phyloP scores from a whole-genome alignment of 2,888 invertebrate species.

The Anthophora plumipes region DNA sequence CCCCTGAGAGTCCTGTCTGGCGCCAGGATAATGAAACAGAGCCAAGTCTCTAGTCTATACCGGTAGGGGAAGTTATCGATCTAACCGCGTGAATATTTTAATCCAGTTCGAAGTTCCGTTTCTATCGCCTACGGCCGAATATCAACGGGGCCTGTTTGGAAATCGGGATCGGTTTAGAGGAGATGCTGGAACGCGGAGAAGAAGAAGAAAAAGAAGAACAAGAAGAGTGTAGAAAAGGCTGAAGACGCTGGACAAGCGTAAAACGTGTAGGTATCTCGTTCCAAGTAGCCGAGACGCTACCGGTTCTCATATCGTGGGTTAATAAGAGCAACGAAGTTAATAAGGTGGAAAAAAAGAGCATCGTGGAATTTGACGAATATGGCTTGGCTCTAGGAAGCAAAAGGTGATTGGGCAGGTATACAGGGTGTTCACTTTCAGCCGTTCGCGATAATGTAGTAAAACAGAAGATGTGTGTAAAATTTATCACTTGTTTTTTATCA shows the following conservation, averaged over 20 bases:
- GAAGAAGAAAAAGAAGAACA: not conserved
- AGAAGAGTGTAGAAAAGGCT: too few species aligned
- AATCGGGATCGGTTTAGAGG: conserved; percentile 25
- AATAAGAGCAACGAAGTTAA: not conserved
- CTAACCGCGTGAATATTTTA: conserved; percentile 39
- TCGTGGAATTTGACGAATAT: not conserved
- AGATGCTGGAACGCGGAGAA: not conserved
- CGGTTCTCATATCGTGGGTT: conserved; percentile 1
- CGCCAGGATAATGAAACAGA: conserved; percentile 71
- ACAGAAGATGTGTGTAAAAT: too few species aligned
- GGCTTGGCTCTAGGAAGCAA: not conserved
- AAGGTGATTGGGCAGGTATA: not conserved
- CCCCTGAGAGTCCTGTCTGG: conserved; percentile 63
- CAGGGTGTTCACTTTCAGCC: not conserved
- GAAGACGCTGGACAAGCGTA: conserved; percentile 24
- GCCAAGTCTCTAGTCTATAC: conserved; percentile 13
- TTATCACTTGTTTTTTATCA: too few species aligned
- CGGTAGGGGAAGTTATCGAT: conserved; percentile 42
- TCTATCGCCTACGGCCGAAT: conserved; percentile 18
- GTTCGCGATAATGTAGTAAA: too few species aligned
- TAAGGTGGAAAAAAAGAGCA: not conserved
- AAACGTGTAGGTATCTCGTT: not conserved
- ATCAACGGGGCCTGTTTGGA: conserved; percentile 46
- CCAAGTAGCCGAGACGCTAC: not conserved
- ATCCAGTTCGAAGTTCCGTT: conserved; percentile 25